Percentiles rank a stretch among this genome's conserved stretches.
phyloP scores from a whole-genome alignment of 2,113 vertebrate species.

The Brachyhypopomus gauderio region DNA sequence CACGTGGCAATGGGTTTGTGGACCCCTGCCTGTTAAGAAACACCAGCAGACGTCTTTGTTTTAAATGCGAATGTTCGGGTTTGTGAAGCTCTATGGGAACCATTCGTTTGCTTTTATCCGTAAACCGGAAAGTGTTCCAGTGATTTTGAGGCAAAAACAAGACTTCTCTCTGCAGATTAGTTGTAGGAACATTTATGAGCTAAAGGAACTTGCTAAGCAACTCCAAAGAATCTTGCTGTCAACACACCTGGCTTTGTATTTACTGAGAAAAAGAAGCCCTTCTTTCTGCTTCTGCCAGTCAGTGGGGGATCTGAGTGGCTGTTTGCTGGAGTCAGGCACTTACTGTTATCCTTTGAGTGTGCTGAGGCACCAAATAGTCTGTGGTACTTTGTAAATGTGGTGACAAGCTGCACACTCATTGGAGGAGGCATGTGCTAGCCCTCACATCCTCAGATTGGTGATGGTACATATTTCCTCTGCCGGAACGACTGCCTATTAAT shows the following conservation, averaged over 20 bases:
- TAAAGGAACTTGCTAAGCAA: constrained; percentile 6
- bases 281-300: neutral
- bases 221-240: neutral
- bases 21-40: constrained; percentile 58
- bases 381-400: neutral
- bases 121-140: constrained; percentile 28
- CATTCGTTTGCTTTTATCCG: neutral
- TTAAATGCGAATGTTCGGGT: constrained; percentile 45
- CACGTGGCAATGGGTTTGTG: constrained; percentile 63
- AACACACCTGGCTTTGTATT: neutral
- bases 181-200: neutral
- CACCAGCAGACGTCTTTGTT: constrained; percentile 52
- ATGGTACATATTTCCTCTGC: neutral
- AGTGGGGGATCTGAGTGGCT: neutral
- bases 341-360: neutral
- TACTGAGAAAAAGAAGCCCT: neutral
- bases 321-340: constrained; percentile 1
- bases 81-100: constrained; percentile 12
- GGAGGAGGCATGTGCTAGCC: neutral
- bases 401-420: constrained; percentile 17
- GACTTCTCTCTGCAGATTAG: neutral
- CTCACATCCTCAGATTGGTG: neutral
- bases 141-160: constrained; percentile 2
- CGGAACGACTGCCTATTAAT: neutral
- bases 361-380: neutral